A percentile compares a stretch with the other conserved stretches of the same genome.
Evolutionary conservation across 2,888 invertebrate genomes (phyloP).

Genomic region (Trissoscelio sp.): DNA sequence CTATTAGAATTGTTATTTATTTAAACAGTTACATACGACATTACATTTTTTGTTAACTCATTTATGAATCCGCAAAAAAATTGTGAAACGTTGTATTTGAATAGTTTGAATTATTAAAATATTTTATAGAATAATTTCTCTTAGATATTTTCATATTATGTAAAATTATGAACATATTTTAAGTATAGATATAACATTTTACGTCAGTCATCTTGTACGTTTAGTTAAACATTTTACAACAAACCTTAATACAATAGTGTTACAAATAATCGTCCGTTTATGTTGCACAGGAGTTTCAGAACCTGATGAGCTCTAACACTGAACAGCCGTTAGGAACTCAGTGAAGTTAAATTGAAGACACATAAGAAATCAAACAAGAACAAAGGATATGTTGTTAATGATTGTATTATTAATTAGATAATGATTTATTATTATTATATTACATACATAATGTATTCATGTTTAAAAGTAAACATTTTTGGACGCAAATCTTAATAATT

Average conservation of each 20-base stretch:
- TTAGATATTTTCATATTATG: too few relatives aligned
- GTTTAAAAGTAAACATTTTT: too few relatives aligned
- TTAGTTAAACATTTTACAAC: slow-evolving; percentile 18
- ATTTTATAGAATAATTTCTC: too few relatives aligned
- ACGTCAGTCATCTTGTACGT: slow-evolving; percentile 1
- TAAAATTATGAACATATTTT: too few relatives aligned
- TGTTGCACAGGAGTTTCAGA: slow-evolving; percentile 18
- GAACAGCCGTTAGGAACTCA: slow-evolving; percentile 24
- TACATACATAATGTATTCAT: too few relatives aligned
- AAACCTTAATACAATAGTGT: slow-evolving; percentile 6
- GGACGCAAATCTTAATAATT: too few relatives aligned
- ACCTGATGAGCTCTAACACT: slow-evolving; percentile 11
- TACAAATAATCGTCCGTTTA: slow-evolving; percentile 18
- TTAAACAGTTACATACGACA: too few relatives aligned
- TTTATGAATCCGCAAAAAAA: too few relatives aligned
- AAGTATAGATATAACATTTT: neutral
- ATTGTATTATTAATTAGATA: neutral
- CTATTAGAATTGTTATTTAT: too few relatives aligned
- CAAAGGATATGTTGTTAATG: neutral
- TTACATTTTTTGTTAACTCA: too few relatives aligned
- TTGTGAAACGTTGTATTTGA: too few relatives aligned
- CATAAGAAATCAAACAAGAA: slow-evolving; percentile 22
- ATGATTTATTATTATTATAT: neutral
- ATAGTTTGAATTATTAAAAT: too few relatives aligned
- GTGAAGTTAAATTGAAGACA: slow-evolving; percentile 22